Evolutionary conservation across 2,888 invertebrate species (phyloP).

Genomic region (Pammene aurita): DNA sequence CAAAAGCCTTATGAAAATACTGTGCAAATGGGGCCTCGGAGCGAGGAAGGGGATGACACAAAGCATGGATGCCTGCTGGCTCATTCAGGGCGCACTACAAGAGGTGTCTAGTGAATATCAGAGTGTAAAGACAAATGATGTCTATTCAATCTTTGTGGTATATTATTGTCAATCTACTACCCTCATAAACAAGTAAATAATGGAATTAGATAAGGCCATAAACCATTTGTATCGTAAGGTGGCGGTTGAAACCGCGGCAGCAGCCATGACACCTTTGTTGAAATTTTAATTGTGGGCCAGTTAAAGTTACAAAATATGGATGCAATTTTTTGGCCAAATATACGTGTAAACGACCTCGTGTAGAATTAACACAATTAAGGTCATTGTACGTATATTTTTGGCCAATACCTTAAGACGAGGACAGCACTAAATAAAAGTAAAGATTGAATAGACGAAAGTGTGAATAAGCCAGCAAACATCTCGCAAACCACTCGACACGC

Average conservation of each 20-base stretch:
- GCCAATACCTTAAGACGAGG: background rate
- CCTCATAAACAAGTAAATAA: too few relatives aligned
- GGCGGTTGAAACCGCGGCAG: too few relatives aligned
- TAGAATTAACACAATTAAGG: too few relatives aligned
- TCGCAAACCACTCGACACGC: constrained; percentile 63
- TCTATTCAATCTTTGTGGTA: constrained; percentile 6
- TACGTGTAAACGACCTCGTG: too few relatives aligned
- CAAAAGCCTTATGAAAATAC: constrained; percentile 61
- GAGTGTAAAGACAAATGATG: background rate
- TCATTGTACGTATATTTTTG: too few relatives aligned
- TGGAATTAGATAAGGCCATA: too few relatives aligned
- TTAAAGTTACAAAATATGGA: too few relatives aligned
- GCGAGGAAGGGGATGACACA: constrained; percentile 71
- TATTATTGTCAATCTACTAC: background rate
- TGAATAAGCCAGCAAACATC: constrained; percentile 69
- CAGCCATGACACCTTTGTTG: too few relatives aligned
- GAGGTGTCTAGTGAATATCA: background rate
- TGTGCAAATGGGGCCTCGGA: constrained; percentile 81
- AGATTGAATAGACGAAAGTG: constrained; percentile 1
- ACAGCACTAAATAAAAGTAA: background rate
- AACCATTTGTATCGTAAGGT: too few relatives aligned
- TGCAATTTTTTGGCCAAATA: too few relatives aligned
- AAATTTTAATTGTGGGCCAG: too few relatives aligned
- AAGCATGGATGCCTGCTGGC: constrained; percentile 70
- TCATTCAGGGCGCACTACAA: constrained; percentile 25